Evolutionary conservation across 2,888 invertebrate species (phyloP), one percentile per base, ranked within the genome.

Genomic region (Gibbula magus): DNA sequence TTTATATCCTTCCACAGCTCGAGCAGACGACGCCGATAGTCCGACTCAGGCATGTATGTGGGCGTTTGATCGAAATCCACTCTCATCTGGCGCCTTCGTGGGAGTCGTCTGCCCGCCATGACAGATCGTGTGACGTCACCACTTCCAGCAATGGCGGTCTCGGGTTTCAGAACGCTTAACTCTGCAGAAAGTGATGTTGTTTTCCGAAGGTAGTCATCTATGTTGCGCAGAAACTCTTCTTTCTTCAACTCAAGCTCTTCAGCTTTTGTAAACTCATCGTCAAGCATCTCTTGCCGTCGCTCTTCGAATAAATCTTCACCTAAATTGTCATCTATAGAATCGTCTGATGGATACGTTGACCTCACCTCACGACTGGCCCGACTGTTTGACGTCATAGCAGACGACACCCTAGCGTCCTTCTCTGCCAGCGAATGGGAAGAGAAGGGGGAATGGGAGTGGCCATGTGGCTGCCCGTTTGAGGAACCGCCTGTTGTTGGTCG

Each of bases 1-100:
- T 89, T 90, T 85, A 91, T 84, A 67, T 90, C 90, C 78, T 88
- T 87, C 90, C 91, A 91, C 18, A 89, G 79, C 16, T 87, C 83
- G 35, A 83, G 77, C 7, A 88, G 80, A 35, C 85, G 81, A 51
- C 87, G 79, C 53, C 83, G 83, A 61, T 91, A 89, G 35, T 86
- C 86, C 35, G 86, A 86, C 75, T 88, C 89, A 0, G 87, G 85
- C 20, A 86, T 80, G 73, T 86, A 87, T 7, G 89, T 88, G 22
- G 87, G 85, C 13, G 70, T 81, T 16, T 56, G 29, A 53, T 86
- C 86, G 32, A 81, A 77, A 52, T 86, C 87, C 53, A 83, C 81
- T 7, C 56, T 61, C n/a, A 74, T 35, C n/a, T 81, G 78, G 4
- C 70, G 70, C 5, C 80, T 74, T 20, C 75, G 74, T 2, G 45